Evolutionary conservation across 2,888 invertebrate genomes (phyloP), one percentile per base, ranked within the genome.

Genomic region (Eupithecia dodoneata): DNA sequence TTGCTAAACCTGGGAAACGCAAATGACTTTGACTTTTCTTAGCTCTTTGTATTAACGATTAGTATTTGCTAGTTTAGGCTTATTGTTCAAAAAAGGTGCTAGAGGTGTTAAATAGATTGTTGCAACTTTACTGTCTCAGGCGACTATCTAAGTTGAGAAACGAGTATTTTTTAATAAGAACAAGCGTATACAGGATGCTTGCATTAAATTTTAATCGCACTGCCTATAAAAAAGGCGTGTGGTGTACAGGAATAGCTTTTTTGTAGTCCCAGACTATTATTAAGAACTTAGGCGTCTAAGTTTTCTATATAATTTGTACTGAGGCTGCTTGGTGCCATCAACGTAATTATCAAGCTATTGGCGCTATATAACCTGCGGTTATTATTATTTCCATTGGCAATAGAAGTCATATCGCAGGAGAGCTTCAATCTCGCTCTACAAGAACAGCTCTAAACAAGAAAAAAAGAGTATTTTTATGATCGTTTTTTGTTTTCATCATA

Each of bases 131-230:
- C 55, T 47, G 70, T 66, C 74, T 88, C 86, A 87, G 87, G 87
- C 87, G 59, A n/a, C 55, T 4, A 10, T 63, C 30, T 30, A 30
- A 63, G 63, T 30, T 63, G 30, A 30, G 10, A 63, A 59, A 63
- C 63, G 10, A 63, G 63, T 59, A 18, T 30, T 63, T 63, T 59
- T 63, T 59, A 18, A 63, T 73, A 77, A 71, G 81, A 77, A 86
- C 81, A 82, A 59, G 63, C 63, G 18, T 63, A 30, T 63, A 63
- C 86, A 89, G 88, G 88, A 91, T 88, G 87, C 87, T 86, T 81
- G 87, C 87, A 91, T 91, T 89, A 89, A 88, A 86, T 85, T 86
- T 86, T 88, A 89, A 90, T 89, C 85, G 86, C 85, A 78, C 69
- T 77, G 75, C 77, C 82, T 83, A 82, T 85, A 83, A 82, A 79